Conservation (phyloP, 2,797 vertebrate genomes). For the Yasuhikotakia modesta region DNA sequence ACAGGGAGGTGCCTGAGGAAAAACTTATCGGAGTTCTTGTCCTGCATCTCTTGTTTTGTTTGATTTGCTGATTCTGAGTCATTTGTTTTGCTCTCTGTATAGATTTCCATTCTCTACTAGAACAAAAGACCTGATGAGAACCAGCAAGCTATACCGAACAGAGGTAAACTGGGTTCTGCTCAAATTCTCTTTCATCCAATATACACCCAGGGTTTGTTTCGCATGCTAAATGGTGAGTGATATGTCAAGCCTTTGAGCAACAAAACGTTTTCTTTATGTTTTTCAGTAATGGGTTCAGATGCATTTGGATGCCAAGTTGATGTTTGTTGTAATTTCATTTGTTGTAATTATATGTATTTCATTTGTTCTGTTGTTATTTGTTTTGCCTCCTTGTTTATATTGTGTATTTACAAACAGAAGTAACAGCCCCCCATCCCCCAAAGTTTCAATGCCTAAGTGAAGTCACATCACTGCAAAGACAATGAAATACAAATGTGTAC, state of each 20-base stretch:
- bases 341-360: too few species aligned
- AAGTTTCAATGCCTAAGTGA: slow-evolving; percentile 16
- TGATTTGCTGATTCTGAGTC: slow-evolving; percentile 69
- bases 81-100: slow-evolving; percentile 72
- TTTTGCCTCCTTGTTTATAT: slow-evolving; percentile 18
- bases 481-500: slow-evolving; percentile 35
- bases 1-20: slow-evolving; percentile 65
- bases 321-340: not conserved
- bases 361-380: not conserved
- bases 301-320: not conserved
- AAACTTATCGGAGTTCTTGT: slow-evolving; percentile 66
- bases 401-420: slow-evolving; percentile 4
- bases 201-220: slow-evolving; percentile 73
- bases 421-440: slow-evolving; percentile 2
- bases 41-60: slow-evolving; percentile 58
- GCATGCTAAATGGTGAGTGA: slow-evolving; percentile 71
- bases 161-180: slow-evolving; percentile 57
- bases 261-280: slow-evolving; percentile 66
- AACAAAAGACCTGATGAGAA: slow-evolving; percentile 70
- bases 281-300: not conserved
- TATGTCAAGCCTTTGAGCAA: slow-evolving; percentile 53
- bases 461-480: slow-evolving; percentile 39
- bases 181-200: slow-evolving; percentile 69
- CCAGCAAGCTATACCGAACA: slow-evolving; percentile 55
- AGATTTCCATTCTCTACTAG: slow-evolving; percentile 68